Base-by-base conservation (phyloP, 30 jellyfish, hydroid and myxozoan genomes). In the Clytia hemisphaerica region DNA sequence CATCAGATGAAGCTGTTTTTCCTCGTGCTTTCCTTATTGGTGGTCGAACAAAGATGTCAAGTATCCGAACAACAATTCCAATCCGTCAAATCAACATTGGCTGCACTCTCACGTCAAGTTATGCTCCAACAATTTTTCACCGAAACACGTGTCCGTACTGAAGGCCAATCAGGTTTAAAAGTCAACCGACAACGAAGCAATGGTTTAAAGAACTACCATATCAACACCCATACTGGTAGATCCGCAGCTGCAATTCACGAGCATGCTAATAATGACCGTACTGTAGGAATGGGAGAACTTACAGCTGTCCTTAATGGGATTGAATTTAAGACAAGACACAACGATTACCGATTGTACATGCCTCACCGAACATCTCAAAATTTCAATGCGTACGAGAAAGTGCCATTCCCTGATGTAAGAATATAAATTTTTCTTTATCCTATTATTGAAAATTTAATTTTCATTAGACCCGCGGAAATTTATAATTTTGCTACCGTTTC, bases 281-380 rank as follows among this genome's bases (percentile, higher is more conserved):
- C 85, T 12, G 85, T 73, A 16, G 85, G 85, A 6, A n/a, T 73
- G 82, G 85, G 85, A 3, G 82, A 73, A 37, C 53, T 90, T 51
- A 83, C 50, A 1, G 98, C 78, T 16, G 98, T 90, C 4, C 60
- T 90, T 10, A 90, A 90, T 44, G 98, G 98, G 16, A 88, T 90
- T 45, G 98, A 90, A 46, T 90, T 90, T 75, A 84, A 90, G 26
- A 90, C 98, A 22, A 58, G 95, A 0, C 98, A 90, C 63, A 90
- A 90, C 62, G 98, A 90, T 47, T 90, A 80, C 57, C 85, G 95
- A n/a, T 85, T 90, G 24, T 71, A 83, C 72, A 90, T 76, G 94
- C 92, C 96, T 7, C 69, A 54, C 35, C 49, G 70, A 27, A 67
- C 4, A 14, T 24, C 45, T 25, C 28, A 22, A 6, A n/a, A n/a